Evolutionary conservation across 2,888 invertebrate species (phyloP).

Genomic region (Epinotia bilunana): DNA sequence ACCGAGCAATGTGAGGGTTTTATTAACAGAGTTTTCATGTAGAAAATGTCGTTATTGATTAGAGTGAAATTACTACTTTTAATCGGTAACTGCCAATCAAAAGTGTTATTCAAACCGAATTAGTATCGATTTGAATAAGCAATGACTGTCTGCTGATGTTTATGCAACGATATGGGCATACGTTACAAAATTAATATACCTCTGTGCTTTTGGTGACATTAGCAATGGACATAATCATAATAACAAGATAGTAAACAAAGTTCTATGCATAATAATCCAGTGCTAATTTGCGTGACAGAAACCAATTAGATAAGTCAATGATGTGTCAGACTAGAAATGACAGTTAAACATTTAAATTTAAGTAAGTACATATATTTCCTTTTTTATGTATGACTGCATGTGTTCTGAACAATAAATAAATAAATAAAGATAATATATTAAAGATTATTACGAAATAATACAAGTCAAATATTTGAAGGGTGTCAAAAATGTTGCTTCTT

Average conservation of each 20-base stretch:
- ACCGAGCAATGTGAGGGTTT: neutral
- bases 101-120: conserved; percentile 32
- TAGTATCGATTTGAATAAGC: conserved; percentile 21
- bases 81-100: conserved; percentile 35
- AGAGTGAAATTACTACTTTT: conserved; percentile 2
- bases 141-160: conserved; percentile 8
- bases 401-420: too few species aligned
- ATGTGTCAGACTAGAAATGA: too few species aligned
- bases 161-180: conserved; percentile 12
- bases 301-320: too few species aligned
- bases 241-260: too few species aligned
- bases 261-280: neutral
- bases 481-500: too few species aligned
- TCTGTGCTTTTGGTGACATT: neutral
- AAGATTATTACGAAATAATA: too few species aligned
- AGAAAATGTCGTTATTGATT: neutral
- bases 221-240: neutral
- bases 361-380: too few species aligned
- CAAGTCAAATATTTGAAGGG: too few species aligned
- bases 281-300: too few species aligned
- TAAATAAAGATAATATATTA: too few species aligned
- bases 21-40: neutral
- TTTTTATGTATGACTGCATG: too few species aligned
- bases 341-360: too few species aligned
- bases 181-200: neutral